Conservation (phyloP, 2,113 vertebrate species). For the Stercorarius parasiticus region DNA sequence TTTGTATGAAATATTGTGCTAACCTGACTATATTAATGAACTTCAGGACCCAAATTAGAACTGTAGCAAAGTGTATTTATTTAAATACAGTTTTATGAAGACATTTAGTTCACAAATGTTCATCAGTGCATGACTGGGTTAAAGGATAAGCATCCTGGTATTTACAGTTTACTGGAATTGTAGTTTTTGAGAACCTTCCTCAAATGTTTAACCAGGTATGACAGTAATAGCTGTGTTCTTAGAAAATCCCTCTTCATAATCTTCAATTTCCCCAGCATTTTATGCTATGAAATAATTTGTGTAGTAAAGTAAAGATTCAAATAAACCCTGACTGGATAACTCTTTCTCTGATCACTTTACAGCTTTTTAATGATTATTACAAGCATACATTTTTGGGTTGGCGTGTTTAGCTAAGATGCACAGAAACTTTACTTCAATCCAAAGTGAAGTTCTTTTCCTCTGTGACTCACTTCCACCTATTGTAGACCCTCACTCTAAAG, state of each 20-base stretch:
- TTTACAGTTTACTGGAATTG: background rate
- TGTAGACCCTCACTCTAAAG: background rate
- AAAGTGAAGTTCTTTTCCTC: background rate
- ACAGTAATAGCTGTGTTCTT: background rate
- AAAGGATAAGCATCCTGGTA: background rate
- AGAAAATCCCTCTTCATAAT: background rate
- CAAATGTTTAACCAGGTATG: background rate
- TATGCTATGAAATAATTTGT: background rate
- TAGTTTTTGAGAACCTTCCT: background rate
- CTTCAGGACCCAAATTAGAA: background rate
- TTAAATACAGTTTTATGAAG: background rate
- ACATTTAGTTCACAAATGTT: background rate
- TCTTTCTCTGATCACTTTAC: background rate
- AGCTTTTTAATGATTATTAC: background rate
- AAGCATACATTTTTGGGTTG: background rate
- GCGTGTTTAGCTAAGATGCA: background rate
- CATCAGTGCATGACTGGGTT: background rate
- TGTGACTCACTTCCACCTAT: background rate
- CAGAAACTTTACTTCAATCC: background rate
- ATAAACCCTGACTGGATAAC: background rate
- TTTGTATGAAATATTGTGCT: background rate
- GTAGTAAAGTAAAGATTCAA: background rate
- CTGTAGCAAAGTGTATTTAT: background rate
- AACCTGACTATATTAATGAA: background rate
- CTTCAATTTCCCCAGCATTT: background rate